A percentile compares a stretch with the other conserved stretches of the same genome.
Evolutionary conservation across 92 coral and sea anemone species (phyloP).

Genomic region (Meandrina meandrites): DNA sequence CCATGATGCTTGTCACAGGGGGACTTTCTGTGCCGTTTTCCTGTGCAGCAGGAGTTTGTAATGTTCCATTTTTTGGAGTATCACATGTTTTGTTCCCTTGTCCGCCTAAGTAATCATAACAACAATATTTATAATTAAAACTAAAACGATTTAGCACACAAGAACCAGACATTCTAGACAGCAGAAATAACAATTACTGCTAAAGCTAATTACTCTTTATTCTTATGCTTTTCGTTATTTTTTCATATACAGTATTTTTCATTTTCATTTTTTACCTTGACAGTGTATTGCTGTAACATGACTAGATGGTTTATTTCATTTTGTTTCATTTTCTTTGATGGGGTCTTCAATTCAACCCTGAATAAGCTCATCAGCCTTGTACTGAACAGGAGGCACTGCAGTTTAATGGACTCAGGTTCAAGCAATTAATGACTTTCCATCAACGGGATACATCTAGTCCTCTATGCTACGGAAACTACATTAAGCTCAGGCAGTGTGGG

Average conservation of each 20-base stretch:
- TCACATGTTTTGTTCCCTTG: conserved; percentile 9
- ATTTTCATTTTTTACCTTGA: too few relatives aligned
- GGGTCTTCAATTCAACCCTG: too few relatives aligned
- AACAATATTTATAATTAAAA: background rate
- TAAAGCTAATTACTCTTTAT: background rate
- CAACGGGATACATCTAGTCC: too few relatives aligned
- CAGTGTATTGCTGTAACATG: background rate
- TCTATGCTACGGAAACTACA: too few relatives aligned
- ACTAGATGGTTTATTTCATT: too few relatives aligned
- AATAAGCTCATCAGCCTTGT: too few relatives aligned
- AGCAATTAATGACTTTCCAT: too few relatives aligned
- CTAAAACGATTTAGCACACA: background rate
- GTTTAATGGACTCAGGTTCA: too few relatives aligned
- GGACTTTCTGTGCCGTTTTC: conserved; percentile 23
- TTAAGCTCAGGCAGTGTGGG: too few relatives aligned
- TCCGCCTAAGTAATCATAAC: conserved; percentile 16
- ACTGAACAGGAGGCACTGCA: too few relatives aligned
- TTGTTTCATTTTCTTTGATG: too few relatives aligned
- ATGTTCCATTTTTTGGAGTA: background rate
- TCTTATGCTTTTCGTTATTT: background rate
- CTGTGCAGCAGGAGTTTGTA: conserved; percentile 10
- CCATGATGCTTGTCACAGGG: background rate
- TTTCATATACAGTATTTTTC: background rate
- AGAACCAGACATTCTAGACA: background rate
- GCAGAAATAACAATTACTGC: background rate